These are phyloP conservation scores for Ectemnius cavifrons DNA, from an alignment of 2,888 invertebrate species.

Conservation along the genomic window DNA sequence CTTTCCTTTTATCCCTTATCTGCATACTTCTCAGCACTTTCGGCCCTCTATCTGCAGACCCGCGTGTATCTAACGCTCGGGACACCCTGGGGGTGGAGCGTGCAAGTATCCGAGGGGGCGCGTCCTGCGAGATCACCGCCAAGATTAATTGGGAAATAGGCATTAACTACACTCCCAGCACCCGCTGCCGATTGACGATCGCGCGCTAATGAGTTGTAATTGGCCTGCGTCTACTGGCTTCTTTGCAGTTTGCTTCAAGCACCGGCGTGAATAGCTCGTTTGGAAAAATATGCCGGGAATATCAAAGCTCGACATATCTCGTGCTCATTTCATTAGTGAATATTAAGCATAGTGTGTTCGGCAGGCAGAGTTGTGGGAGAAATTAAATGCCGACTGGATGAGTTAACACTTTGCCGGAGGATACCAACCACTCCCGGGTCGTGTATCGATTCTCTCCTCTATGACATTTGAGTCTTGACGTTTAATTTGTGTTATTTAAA, in stretches of 20 bases:
- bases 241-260: slow-evolving; percentile 3
- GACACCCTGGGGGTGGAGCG: slow-evolving; percentile 5
- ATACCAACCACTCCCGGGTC: not conserved
- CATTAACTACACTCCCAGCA: slow-evolving; percentile 42
- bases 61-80: slow-evolving; percentile 12
- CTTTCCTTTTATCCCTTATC: slow-evolving; percentile 37
- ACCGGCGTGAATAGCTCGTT: not conserved
- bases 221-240: slow-evolving; percentile 2
- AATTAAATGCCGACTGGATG: slow-evolving; percentile 2
- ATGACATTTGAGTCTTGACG: not conserved
- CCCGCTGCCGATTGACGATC: not conserved
- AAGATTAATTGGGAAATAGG: slow-evolving; percentile 46
- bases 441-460: slow-evolving; percentile 6
- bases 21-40: slow-evolving; percentile 54
- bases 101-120: slow-evolving; percentile 19
- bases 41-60: slow-evolving; percentile 50
- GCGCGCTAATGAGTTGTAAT: not conserved
- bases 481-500: slow-evolving; percentile 6
- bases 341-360: not conserved
- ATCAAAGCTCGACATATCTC: not conserved
- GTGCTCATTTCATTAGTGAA: not conserved
- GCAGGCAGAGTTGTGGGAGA: not conserved
- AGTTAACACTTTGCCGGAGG: slow-evolving; percentile 4
- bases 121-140: slow-evolving; percentile 39
- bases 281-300: not conserved